Evolutionary conservation across 2,113 vertebrate genomes (phyloP).

Genomic region (Pristiophorus japonicus): DNA sequence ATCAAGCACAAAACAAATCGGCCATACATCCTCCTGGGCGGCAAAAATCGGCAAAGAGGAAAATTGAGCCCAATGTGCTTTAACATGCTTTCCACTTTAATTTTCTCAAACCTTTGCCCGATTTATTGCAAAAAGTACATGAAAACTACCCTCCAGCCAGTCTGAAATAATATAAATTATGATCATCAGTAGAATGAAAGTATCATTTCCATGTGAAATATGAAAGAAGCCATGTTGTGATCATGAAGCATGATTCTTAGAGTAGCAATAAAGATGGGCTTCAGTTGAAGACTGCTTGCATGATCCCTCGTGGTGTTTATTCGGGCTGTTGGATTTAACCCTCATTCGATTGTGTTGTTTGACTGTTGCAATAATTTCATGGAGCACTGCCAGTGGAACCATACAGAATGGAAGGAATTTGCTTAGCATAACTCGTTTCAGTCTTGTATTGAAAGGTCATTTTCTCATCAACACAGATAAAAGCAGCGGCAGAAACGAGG

Average conservation of each 20-base stretch:
- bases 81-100: neutral
- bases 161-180: neutral
- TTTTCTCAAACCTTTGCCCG: neutral
- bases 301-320: neutral
- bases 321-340: neutral
- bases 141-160: neutral
- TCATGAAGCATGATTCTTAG: neutral
- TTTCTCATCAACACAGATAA: neutral
- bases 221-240: neutral
- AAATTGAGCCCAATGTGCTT: too few species aligned
- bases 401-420: neutral
- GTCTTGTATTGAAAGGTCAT: too few species aligned
- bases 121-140: neutral
- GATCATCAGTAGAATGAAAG: neutral
- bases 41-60: too few species aligned
- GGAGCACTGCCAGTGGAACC: neutral
- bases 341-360: neutral
- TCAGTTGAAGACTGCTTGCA: neutral
- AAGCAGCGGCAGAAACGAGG: neutral
- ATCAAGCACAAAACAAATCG: too few species aligned
- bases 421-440: neutral
- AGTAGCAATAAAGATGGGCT: neutral
- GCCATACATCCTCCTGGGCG: too few species aligned
- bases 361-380: neutral
- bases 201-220: neutral